Evolutionary conservation across 2,888 invertebrate genomes (phyloP).

Genomic region (Meiosimyza platycephala): DNA sequence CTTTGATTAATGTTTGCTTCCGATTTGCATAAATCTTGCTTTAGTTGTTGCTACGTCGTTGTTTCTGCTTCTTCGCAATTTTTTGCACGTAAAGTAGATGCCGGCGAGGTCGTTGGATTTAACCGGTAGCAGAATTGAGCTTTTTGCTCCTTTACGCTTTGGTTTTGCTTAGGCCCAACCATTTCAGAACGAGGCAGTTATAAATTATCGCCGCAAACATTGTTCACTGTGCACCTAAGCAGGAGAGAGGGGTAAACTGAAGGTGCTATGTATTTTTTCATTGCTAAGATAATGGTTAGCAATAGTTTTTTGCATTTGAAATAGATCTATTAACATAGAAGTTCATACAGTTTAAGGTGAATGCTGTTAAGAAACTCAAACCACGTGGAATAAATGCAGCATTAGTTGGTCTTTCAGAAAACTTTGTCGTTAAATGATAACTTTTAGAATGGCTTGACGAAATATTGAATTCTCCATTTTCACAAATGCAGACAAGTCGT

Average conservation of each 20-base stretch:
- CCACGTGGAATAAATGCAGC: no score
- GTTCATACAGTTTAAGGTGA: no score
- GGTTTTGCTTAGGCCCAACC: not conserved
- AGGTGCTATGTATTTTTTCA: no score
- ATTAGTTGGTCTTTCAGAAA: no score
- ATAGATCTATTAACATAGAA: no score
- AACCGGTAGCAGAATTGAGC: not conserved
- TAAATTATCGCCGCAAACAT: conserved; percentile 20
- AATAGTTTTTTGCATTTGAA: no score
- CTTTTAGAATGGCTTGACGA: no score
- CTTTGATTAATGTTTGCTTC: conserved; percentile 65
- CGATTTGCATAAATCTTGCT: conserved; percentile 66
- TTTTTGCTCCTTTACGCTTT: not conserved
- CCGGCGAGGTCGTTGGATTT: not conserved
- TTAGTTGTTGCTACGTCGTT: conserved; percentile 46
- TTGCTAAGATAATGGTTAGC: no score
- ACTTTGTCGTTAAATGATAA: no score
- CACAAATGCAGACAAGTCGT: no score
- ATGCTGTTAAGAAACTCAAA: no score
- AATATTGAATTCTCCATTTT: no score
- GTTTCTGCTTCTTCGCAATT: conserved; percentile 35
- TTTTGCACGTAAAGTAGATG: conserved; percentile 34
- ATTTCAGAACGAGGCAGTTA: conserved; percentile 18
- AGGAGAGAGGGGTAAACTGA: not conserved
- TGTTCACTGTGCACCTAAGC: not conserved